Evolutionary conservation across 2,888 invertebrate genomes (phyloP).

Genomic region (Metellina segmentata): DNA sequence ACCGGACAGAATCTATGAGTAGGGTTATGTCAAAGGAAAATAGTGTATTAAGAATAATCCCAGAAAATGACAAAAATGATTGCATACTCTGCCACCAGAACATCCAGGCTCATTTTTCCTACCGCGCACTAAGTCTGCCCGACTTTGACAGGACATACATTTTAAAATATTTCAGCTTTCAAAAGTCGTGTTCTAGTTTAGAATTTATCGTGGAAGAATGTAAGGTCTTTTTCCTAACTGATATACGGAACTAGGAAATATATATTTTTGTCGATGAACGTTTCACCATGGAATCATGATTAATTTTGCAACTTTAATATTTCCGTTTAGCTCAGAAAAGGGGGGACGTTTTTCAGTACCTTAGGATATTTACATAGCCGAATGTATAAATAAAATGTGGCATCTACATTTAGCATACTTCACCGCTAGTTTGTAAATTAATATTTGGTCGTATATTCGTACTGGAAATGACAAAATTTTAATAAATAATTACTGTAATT

Average conservation of each 20-base stretch:
- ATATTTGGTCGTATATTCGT: too few relatives aligned
- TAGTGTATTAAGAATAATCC: slow-evolving; percentile 54
- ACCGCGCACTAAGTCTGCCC: slow-evolving; percentile 38
- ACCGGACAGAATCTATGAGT: background rate
- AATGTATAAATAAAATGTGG: too few relatives aligned
- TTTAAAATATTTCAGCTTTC: slow-evolving; percentile 65
- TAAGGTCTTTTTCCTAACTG: slow-evolving; percentile 28
- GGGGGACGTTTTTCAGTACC: too few relatives aligned
- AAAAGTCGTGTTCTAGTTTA: slow-evolving; percentile 45
- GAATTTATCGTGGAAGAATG: slow-evolving; percentile 48
- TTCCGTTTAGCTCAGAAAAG: background rate
- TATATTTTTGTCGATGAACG: slow-evolving; percentile 30
- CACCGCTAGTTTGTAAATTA: too few relatives aligned
- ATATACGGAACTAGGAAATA: slow-evolving; percentile 14
- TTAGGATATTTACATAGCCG: too few relatives aligned
- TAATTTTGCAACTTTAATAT: slow-evolving; percentile 34
- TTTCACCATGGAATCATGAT: slow-evolving; percentile 28
- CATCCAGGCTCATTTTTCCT: slow-evolving; percentile 47
- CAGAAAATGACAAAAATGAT: slow-evolving; percentile 57
- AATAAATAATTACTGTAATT: too few relatives aligned
- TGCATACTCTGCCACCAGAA: slow-evolving; percentile 41
- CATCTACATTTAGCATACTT: too few relatives aligned
- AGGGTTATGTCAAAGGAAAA: slow-evolving; percentile 35
- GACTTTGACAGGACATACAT: slow-evolving; percentile 55
- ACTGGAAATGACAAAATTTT: too few relatives aligned